Evolutionary conservation across 2,888 invertebrate species (phyloP).

Genomic region (Gastrophysa polygoni): DNA sequence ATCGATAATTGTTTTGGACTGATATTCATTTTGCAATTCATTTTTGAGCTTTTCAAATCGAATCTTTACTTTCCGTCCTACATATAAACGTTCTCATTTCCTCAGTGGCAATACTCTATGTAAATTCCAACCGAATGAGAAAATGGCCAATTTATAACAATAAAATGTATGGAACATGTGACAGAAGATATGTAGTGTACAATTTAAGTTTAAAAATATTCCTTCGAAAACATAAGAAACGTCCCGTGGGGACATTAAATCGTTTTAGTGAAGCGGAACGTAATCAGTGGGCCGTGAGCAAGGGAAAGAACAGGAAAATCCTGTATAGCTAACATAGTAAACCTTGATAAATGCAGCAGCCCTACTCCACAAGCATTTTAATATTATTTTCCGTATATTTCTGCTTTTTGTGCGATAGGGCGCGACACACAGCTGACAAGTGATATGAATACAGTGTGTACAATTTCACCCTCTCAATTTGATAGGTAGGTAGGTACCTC

Average conservation of each 20-base stretch:
- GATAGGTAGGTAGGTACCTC: no score
- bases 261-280: constrained; percentile 42
- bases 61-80: not conserved
- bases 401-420: not conserved
- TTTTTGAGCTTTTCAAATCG: no score
- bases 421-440: no score
- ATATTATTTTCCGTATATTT: constrained; percentile 5
- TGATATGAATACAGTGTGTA: no score
- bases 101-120: constrained; percentile 24
- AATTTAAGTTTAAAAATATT: constrained; percentile 55
- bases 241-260: constrained; percentile 50
- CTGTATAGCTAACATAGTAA: constrained; percentile 23
- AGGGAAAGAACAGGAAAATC: constrained; percentile 21
- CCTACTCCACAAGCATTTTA: constrained; percentile 17
- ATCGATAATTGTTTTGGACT: no score
- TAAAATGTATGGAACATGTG: constrained; percentile 55
- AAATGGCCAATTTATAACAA: constrained; percentile 53
- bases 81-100: constrained; percentile 9
- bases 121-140: constrained; percentile 28
- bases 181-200: constrained; percentile 59
- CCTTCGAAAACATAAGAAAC: constrained; percentile 50
- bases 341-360: constrained; percentile 26
- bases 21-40: no score
- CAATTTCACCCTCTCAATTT: no score
- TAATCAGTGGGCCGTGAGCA: constrained; percentile 33